phyloP scores from a whole-genome alignment of 2,888 invertebrate species.

The Fabriciana adippe region DNA sequence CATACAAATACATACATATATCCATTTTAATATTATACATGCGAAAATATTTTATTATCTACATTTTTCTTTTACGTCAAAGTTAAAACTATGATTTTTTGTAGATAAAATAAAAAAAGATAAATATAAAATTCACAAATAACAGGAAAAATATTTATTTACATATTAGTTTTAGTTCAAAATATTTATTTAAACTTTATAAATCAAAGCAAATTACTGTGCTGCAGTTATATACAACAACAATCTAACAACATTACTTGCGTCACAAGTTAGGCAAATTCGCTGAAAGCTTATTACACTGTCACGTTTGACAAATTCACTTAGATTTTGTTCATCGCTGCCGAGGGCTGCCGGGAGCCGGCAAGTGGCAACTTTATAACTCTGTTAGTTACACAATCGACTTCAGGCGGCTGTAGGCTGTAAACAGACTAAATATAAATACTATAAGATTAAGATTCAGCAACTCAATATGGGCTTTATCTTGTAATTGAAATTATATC shows the following conservation, averaged over 20 bases:
- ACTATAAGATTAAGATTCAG: constrained; percentile 29
- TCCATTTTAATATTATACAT: too few relatives aligned
- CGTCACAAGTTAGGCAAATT: constrained; percentile 39
- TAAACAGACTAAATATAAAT: constrained; percentile 29
- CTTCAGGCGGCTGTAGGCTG: constrained; percentile 29
- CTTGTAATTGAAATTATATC: neutral
- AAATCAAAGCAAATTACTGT: neutral
- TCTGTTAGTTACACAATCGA: constrained; percentile 54
- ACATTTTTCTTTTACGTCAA: too few relatives aligned
- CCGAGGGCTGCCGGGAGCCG: constrained; percentile 46
- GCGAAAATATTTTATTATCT: too few relatives aligned
- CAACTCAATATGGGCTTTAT: neutral
- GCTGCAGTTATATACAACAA: constrained; percentile 18
- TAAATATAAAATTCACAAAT: too few relatives aligned
- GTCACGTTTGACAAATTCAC: constrained; percentile 74
- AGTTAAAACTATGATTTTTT: too few relatives aligned
- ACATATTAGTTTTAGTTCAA: too few relatives aligned
- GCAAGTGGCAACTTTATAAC: constrained; percentile 59
- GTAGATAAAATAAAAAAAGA: too few relatives aligned
- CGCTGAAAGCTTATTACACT: constrained; percentile 69
- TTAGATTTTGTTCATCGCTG: constrained; percentile 67
- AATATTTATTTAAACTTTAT: neutral
- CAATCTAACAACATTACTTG: constrained; percentile 34
- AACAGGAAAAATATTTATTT: neutral
- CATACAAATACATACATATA: too few relatives aligned